Conservation (phyloP, 2,797 vertebrate genomes). For the Harpagifer antarcticus region DNA sequence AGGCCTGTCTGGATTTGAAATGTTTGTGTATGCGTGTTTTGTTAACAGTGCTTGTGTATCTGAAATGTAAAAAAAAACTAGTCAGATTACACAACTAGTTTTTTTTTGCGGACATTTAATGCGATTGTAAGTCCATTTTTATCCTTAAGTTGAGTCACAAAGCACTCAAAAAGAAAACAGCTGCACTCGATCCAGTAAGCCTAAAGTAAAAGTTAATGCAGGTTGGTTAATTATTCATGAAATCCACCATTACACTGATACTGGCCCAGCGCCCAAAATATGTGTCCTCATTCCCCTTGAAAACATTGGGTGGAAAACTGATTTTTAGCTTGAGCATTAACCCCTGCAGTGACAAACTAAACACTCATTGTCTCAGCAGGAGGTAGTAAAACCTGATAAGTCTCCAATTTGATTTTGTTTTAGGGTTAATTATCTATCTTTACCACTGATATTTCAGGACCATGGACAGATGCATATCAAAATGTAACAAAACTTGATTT, state of each 20-base stretch:
- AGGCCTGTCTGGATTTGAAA: conserved; percentile 53
- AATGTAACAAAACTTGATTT: too few relatives aligned
- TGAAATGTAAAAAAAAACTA: neutral
- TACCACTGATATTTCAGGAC: conserved; percentile 42
- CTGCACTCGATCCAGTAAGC: neutral
- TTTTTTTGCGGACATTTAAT: neutral
- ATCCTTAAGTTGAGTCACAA: neutral
- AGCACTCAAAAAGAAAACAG: neutral
- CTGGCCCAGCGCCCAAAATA: conserved; percentile 18
- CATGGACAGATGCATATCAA: conserved; percentile 32
- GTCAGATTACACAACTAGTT: neutral
- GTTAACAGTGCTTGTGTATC: neutral
- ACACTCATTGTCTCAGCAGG: neutral
- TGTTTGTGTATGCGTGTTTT: conserved; percentile 6
- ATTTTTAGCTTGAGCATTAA: neutral
- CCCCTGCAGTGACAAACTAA: neutral
- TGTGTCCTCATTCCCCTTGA: conserved; percentile 19
- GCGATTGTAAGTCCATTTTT: too few relatives aligned
- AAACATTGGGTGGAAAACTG: neutral
- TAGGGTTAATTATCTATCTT: neutral
- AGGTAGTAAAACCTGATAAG: neutral
- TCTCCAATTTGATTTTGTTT: neutral
- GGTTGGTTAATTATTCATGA: conserved; percentile 54
- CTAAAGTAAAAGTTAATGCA: conserved; percentile 29
- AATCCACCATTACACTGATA: conserved; percentile 39